A percentile compares a stretch with the other conserved stretches of the same genome.
These are phyloP conservation scores for Flexamia atlantica DNA, from an alignment of 2,888 invertebrate genomes.

Conservation along the genomic window DNA sequence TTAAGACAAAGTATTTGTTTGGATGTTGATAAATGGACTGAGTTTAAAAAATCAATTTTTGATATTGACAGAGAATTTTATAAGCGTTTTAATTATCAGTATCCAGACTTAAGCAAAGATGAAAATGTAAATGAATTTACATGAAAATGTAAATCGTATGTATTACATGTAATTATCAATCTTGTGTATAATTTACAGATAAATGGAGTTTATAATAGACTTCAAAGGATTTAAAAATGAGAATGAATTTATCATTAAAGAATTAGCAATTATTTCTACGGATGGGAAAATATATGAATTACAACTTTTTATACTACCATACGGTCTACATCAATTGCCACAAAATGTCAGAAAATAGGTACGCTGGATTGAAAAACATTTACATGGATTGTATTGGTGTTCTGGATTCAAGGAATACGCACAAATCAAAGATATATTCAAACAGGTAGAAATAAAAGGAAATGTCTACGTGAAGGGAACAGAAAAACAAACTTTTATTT, in stretches of 20 bases:
- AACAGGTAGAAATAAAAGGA: too few species aligned
- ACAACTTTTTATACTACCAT: neutral
- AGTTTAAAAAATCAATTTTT: neutral
- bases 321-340: neutral
- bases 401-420: too few species aligned
- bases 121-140: neutral
- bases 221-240: neutral
- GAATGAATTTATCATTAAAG: neutral
- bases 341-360: neutral
- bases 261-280: too few species aligned
- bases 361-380: neutral
- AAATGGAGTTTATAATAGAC: neutral
- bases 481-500: neutral
- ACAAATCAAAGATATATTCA: too few species aligned
- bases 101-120: neutral
- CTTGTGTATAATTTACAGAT: too few species aligned
- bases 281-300: neutral
- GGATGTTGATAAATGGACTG: too few species aligned
- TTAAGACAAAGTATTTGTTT: too few species aligned
- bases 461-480: too few species aligned
- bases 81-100: too few species aligned
- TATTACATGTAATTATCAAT: too few species aligned
- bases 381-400: constrained; percentile 3
- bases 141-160: too few species aligned
- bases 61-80: neutral